Evolutionary conservation across 2,797 vertebrate genomes (phyloP), one percentile per base, ranked within the genome.

Genomic region (Cyprinella venusta): DNA sequence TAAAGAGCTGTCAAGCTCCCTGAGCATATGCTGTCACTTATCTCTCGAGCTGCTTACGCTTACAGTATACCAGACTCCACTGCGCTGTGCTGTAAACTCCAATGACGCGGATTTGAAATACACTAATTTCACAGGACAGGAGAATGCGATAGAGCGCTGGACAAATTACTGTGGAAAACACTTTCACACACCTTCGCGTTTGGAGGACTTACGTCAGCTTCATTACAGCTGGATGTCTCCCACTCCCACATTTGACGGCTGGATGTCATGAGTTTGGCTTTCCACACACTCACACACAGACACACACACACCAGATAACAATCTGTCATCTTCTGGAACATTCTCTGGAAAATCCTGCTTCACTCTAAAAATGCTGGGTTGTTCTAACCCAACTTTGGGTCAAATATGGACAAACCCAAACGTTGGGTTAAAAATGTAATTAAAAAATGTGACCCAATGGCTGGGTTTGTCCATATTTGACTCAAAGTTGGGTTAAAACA

Each of bases 251-350:
- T 19, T 74, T 75, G 48, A 74, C 63, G 40, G 70, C 63, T 52
- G 52, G 16, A 64, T 75, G 76, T 54, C 67, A 81, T 79, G 40
- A 79, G 85, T 87, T 54, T 85, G 18, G 79, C 80, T 67, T 68
- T 77, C 42, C 87, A 87, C 87, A 89, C 84, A 83, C 88, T n/a
- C n/a, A 86, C 82, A 10, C n/a, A 68, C 36, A 48, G 10, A 59
- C 52, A 40, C 65, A 63, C n/a, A 68, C 50, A 71, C 18, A 59
- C 52, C 65, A 63, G 90, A 92, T 90, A 90, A 91, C 88, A 87
- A 90, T 85, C 79, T 65, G 54, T 70, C 88, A 56, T 85, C 74
- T 88, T 86, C 67, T 64, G 42, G 64, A 86, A 84, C 82, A 85
- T 79, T 85, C 78, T 87, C 78, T 45, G 38, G 77, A 83, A 79